A percentile compares a stretch with the other conserved stretches of the same genome.
Conservation (phyloP, 2,797 vertebrate species). For the Meda fulgida region DNA sequence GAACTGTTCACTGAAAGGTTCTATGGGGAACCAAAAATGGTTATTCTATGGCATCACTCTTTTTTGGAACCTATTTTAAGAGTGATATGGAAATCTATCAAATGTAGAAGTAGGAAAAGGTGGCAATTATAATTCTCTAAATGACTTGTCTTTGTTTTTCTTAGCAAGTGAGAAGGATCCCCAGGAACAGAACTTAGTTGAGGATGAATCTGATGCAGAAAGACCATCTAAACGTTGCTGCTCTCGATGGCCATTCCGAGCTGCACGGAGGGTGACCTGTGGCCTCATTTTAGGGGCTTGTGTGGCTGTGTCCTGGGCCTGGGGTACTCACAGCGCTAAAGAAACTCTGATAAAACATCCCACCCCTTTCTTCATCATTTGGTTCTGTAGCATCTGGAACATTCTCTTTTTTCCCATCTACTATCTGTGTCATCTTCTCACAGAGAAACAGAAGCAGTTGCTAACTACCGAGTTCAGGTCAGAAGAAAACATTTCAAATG, state of each 20-base stretch:
- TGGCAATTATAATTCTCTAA: background rate
- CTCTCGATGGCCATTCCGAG: conserved; percentile 27
- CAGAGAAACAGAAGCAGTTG: conserved; percentile 24
- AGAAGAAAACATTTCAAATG: background rate
- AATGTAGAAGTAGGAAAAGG: background rate
- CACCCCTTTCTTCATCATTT: conserved; percentile 66
- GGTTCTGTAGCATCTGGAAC: conserved; percentile 69
- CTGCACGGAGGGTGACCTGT: conserved; percentile 30
- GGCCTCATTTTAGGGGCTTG: conserved; percentile 57
- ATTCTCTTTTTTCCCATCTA: conserved; percentile 66
- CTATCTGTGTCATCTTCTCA: conserved; percentile 59
- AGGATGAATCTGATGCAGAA: background rate
- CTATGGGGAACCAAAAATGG: background rate
- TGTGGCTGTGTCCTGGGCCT: conserved; percentile 61
- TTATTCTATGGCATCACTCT: background rate
- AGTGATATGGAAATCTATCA: background rate
- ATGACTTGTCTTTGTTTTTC: background rate
- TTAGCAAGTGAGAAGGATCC: conserved; percentile 34
- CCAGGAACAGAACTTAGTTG: background rate
- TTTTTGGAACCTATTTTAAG: background rate
- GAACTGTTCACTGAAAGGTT: background rate
- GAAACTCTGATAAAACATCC: conserved; percentile 53
- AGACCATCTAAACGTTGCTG: background rate
- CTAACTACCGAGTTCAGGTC: conserved; percentile 62
- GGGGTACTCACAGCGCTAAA: conserved; percentile 61